Evolutionary conservation across 2,888 invertebrate genomes (phyloP).

Genomic region (Hanleya hanleyi): DNA sequence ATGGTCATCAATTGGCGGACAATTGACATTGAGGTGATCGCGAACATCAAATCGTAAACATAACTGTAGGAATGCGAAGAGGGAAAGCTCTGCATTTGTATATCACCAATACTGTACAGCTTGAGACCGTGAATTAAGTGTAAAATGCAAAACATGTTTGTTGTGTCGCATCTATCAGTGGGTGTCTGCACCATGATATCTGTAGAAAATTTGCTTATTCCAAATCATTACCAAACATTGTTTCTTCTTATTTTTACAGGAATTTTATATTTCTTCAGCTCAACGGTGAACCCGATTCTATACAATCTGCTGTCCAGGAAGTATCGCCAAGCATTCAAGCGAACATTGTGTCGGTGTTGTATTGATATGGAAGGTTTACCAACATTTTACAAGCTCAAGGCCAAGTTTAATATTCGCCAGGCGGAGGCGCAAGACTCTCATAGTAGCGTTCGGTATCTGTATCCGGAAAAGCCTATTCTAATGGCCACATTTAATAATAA

Average conservation of each 20-base stretch:
- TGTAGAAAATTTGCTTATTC: too few relatives aligned
- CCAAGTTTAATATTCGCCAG: constrained; percentile 47
- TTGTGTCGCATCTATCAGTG: too few relatives aligned
- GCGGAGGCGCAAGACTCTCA: constrained; percentile 16
- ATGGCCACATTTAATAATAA: constrained; percentile 37
- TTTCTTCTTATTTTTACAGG: constrained; percentile 75
- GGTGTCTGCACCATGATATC: too few relatives aligned
- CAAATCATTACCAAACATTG: not conserved
- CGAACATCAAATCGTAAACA: too few relatives aligned
- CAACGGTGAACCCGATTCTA: constrained; percentile 93
- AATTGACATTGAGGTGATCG: too few relatives aligned
- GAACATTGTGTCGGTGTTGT: constrained; percentile 70
- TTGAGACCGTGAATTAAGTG: too few relatives aligned
- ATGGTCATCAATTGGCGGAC: too few relatives aligned
- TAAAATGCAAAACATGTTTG: too few relatives aligned
- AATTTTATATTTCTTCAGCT: constrained; percentile 92
- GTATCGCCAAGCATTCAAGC: constrained; percentile 94
- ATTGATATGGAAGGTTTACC: constrained; percentile 54
- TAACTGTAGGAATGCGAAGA: too few relatives aligned
- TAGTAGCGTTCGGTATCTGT: constrained; percentile 22
- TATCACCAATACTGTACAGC: too few relatives aligned
- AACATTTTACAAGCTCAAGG: constrained; percentile 55
- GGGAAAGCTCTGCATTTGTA: too few relatives aligned
- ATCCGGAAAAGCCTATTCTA: constrained; percentile 38
- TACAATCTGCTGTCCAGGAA: constrained; percentile 97